These are phyloP conservation scores for Callopanchax toddi DNA, from an alignment of 2,113 vertebrate genomes.

Conservation along the genomic window DNA sequence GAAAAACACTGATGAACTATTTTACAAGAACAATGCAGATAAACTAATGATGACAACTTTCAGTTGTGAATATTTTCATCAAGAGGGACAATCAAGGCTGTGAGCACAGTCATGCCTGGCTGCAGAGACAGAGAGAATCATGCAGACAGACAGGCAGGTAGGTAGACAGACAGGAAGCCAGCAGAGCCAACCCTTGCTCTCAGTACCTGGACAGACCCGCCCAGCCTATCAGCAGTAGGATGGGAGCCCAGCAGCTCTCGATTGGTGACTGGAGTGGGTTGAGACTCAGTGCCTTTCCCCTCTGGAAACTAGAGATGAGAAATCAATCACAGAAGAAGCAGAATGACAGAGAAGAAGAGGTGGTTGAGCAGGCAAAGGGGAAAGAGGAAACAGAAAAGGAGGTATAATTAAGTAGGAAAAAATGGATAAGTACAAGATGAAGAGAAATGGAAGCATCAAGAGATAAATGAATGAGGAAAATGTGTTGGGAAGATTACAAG, in stretches of 20 bases:
- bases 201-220: constrained; percentile 89
- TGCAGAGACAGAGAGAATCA: constrained; percentile 37
- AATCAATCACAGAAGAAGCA: constrained; percentile 51
- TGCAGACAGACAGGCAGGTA: constrained; percentile 51
- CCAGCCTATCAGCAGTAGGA: constrained; percentile 87
- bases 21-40: too few species aligned
- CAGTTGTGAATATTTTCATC: not conserved
- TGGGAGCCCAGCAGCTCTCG: constrained; percentile 86
- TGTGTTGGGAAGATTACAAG: constrained; percentile 47
- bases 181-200: constrained; percentile 60
- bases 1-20: too few species aligned
- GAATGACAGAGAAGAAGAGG: constrained; percentile 2
- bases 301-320: constrained; percentile 82
- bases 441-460: constrained; percentile 27
- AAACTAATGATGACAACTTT: too few species aligned
- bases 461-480: constrained; percentile 14
- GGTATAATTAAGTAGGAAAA: not conserved
- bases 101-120: constrained; percentile 9
- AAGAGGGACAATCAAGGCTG: not conserved
- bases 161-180: constrained; percentile 46
- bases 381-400: not conserved
- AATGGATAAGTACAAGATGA: constrained; percentile 23
- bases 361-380: not conserved
- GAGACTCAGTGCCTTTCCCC: constrained; percentile 85
- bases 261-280: constrained; percentile 84